Evolutionary conservation across 2,797 vertebrate genomes (phyloP), one percentile per base, ranked within the genome.

Genomic region (Dallia pectoralis): DNA sequence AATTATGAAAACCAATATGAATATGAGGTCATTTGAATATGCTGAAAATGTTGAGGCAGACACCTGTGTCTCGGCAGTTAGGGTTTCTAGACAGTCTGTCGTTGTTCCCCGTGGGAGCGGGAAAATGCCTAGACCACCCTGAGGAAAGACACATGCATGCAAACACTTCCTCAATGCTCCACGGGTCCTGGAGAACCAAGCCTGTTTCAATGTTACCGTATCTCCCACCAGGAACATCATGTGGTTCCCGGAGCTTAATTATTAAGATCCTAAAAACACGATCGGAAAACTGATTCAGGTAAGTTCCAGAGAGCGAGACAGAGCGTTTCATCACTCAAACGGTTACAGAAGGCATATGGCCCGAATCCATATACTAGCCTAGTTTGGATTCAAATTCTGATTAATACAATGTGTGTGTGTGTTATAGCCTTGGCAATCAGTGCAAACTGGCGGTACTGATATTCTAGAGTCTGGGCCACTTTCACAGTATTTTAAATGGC

Each of bases 131-230:
- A 84, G 66, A 8, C 53, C 69, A 76, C n/a, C 65, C 73, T 77
- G 84, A 81, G 79, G 82, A 77, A 40, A 81, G 78, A 84, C 77
- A 51, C 70, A 68, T 51, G 71, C 61, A 70, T 76, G 71, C 79
- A 82, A 81, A 82, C 73, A 73, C 48, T 76, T 75, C 80, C 25
- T 6, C n/a, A n/a, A 7, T 22, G n/a, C 51, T 82, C 73, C 69
- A 80, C 76, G 74, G 73, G 12, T 69, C 72, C 72, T 78, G 66
- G 75, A 79, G 77, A 75, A 72, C 76, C 73, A 75, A 81, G 80
- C 67, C 69, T 74, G 74, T 81, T 81, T 66, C 53, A 27, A 59
- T 22, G 22, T 59, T 27, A 2, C 25, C n/a, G 14, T 59, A 22
- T 59, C 53, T 25, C 25, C 11, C 53, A 59, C 22, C 25, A 11